Base-by-base conservation (phyloP, 2,113 vertebrate species). In the Istiophorus platypterus region DNA sequence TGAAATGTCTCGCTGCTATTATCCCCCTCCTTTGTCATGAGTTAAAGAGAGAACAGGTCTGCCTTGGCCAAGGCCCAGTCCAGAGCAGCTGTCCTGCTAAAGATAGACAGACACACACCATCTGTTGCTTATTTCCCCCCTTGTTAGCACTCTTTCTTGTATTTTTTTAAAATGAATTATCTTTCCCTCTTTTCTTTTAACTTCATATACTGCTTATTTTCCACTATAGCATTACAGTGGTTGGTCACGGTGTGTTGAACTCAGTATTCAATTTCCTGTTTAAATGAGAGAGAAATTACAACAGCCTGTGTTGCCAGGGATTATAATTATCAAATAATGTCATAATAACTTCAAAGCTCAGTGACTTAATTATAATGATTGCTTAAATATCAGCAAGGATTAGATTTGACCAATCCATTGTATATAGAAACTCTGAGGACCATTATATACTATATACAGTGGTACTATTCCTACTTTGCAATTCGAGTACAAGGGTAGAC, bases 41-140 rank as follows among this genome's bases (percentile, higher is more conserved):
- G 64, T 91, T 87, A 83, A 90, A 89, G 79, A 90, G 80, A 81
- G 75, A 88, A 61, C 59, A 84, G 88, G 68, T 89, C 84, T 81
- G 57, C 64, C 52, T 82, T 68, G 81, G 88, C 85, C 5, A 11
- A 65, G 73, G 57, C 42, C 79, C 71, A 81, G 67, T 78, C 67
- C 77, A 17, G 47, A 85, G 82, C 90, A 91, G 89, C 89, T 89
- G 89, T 85, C 80, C 67, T 69, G 78, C 76, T 85, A 78, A 89
- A 85, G 61, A 90, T 71, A 85, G 85, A 89, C 85, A 57, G 70
- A 86, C 71, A 76, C 22, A 65, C 76, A 71, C 85, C 92, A 91
- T 89, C 89, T 93, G 91, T 80, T 85, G 81, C 83, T 84, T 81
- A 62, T 72, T 85, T 79, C 56, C 75, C 77, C 15, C 41, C 18